A percentile compares a stretch with the other conserved stretches of the same genome.
Evolutionary conservation across 2,888 invertebrate genomes (phyloP).

Genomic region (Nemoura dubitans): DNA sequence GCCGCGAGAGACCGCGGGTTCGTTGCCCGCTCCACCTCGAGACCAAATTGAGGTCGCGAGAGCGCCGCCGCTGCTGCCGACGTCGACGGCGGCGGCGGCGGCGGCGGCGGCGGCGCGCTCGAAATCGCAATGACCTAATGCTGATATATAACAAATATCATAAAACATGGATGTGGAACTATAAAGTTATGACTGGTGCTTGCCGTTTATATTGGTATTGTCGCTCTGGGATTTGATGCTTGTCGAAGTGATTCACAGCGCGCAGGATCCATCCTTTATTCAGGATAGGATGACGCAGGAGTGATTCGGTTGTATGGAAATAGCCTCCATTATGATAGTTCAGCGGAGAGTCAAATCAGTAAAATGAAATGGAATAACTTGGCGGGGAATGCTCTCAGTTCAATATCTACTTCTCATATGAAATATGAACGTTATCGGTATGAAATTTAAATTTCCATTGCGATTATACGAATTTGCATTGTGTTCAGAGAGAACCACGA

Average conservation of each 20-base stretch:
- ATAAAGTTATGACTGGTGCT: neutral
- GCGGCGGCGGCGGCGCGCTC: neutral
- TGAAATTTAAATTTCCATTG: neutral
- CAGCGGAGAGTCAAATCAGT: neutral
- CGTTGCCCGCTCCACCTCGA: conserved; percentile 22
- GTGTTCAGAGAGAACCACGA: neutral
- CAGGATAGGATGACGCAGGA: neutral
- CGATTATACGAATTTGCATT: neutral
- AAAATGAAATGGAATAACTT: neutral
- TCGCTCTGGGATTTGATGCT: neutral
- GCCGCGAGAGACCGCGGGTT: conserved; percentile 37
- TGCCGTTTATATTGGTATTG: neutral
- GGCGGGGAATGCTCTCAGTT: neutral
- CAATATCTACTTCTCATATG: too few species aligned
- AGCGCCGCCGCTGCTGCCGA: neutral
- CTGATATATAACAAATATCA: conserved; percentile 27
- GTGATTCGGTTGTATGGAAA: neutral
- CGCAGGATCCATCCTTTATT: neutral
- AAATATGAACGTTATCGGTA: neutral
- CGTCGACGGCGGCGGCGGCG: neutral
- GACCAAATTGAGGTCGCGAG: conserved; percentile 22
- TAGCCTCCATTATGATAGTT: neutral
- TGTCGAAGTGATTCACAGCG: too few species aligned
- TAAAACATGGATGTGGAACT: conserved; percentile 23
- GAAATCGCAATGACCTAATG: conserved; percentile 34